Evolutionary conservation across 2,797 vertebrate species (phyloP).

Genomic region (Tiaroga cobitis): DNA sequence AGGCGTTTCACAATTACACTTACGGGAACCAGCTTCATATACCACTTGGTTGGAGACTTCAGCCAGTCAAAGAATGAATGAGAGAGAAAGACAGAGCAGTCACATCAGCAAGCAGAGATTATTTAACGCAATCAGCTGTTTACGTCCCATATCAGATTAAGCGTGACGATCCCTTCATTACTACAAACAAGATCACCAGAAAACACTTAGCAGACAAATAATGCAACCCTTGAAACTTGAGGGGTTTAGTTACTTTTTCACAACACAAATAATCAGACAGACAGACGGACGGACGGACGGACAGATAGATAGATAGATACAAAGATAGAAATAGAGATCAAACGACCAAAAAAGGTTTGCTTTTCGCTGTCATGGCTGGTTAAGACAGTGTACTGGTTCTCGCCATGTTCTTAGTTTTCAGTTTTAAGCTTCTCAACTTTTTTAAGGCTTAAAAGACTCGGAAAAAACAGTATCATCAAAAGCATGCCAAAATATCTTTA

Average conservation of each 20-base stretch:
- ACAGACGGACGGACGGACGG: rapidly evolving
- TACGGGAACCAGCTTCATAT: slow-evolving; percentile 99
- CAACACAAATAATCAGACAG: background rate
- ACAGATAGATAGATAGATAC: rapidly evolving
- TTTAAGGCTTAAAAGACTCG: background rate
- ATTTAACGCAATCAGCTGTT: slow-evolving; percentile 6
- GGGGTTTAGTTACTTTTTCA: background rate
- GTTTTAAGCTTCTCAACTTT: slow-evolving; percentile 4
- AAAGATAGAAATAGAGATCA: background rate
- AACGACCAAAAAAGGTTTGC: background rate
- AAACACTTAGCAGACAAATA: background rate
- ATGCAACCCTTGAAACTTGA: background rate
- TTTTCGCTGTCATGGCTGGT: background rate
- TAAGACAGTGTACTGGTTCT: background rate
- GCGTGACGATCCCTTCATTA: background rate
- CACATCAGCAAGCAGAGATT: background rate
- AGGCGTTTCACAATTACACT: slow-evolving; percentile 76
- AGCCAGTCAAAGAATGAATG: slow-evolving; percentile 68
- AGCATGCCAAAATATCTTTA: background rate
- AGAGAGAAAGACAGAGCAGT: slow-evolving; percentile 25
- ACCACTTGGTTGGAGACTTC: slow-evolving; percentile 99
- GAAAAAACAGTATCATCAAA: slow-evolving; percentile 19
- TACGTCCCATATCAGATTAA: slow-evolving; percentile 3
- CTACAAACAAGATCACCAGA: background rate
- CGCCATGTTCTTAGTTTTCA: background rate